These are phyloP conservation scores for Macquaria australasica DNA, from an alignment of 2,113 vertebrate species.

Conservation along the genomic window DNA sequence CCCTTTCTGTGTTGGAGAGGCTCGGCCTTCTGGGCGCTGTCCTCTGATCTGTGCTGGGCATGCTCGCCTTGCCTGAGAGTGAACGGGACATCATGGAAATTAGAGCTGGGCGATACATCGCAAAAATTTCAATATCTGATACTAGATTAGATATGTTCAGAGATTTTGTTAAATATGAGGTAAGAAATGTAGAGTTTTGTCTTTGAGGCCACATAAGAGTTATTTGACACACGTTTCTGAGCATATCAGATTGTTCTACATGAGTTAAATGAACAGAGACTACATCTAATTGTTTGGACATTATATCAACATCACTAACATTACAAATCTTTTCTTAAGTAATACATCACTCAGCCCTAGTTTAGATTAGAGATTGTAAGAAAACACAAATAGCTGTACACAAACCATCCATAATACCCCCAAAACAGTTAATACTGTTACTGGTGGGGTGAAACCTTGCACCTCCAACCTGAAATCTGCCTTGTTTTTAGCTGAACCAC, in stretches of 20 bases:
- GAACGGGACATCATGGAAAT: not conserved
- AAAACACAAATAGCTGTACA: not conserved
- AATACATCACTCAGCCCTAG: not conserved
- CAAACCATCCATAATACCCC: not conserved
- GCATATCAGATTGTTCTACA: not conserved
- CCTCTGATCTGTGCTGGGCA: constrained; percentile 69
- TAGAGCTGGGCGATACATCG: not conserved
- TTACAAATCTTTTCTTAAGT: not conserved
- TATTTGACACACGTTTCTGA: not conserved
- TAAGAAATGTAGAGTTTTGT: not conserved
- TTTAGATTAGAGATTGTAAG: not conserved
- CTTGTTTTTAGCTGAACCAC: not conserved
- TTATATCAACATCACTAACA: not conserved
- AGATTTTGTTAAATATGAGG: not conserved
- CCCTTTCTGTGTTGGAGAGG: constrained; percentile 59
- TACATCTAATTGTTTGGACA: not conserved
- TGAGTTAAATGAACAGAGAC: not conserved
- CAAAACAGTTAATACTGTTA: not conserved
- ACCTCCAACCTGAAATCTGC: not conserved
- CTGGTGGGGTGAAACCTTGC: not conserved
- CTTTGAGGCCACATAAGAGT: not conserved
- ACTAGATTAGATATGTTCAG: not conserved
- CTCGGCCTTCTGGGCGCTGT: constrained; percentile 66
- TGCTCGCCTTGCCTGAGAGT: constrained; percentile 73
- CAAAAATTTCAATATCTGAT: not conserved